Evolutionary conservation across 1,140 invertebrate species (phyloP), one percentile per base, ranked within the genome.

Genomic region (Cheumatopsyche charites): DNA sequence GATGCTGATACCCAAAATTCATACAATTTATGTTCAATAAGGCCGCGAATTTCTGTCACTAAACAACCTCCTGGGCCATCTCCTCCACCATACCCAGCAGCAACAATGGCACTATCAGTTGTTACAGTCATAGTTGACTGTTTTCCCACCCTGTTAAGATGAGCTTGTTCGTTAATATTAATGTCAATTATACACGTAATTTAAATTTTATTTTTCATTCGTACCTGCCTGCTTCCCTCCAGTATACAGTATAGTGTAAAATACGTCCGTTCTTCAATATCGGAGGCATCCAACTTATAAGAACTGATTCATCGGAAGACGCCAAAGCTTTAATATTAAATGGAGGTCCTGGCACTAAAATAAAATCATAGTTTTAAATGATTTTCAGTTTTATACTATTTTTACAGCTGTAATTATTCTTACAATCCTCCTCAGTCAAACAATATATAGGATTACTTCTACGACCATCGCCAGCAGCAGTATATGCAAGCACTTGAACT

Each of bases 1-100:
- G 90, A 90, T 0, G 93, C 93, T 0, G 92, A 91, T 19, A 94
- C 91, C 92, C 93, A 95, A 80, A 94, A 92, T 80, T 94, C 92
- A 79, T 94, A 94, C 42, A 88, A 82, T 78, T 90, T 88, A 73
- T 89, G 87, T 77, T 90, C 89, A 42, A 85, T 83, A 43, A 91
- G 82, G 36, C 88, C 89, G 21, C 88, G 84, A n/a, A 91, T 82
- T 80, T 90, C 89, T 79, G 88, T 71, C 47, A 79, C 77, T 62
- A 81, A 80, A 70, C 83, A 75, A 19, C 73, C 73, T 6, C 70
- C 70, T 13, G 43, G 41, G 3, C 29, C 62, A 17, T 49, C 49
- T 42, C 62, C 41, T 58, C 66, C 62, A 17, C 62, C 67, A 13
- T 47, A 42, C 15, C 70, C 63, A 17, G 41, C 70, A 15, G 62